Evolutionary conservation across 1,140 invertebrate genomes (phyloP), one percentile per base, ranked within the genome.

Genomic region (Cyclina sinensis): DNA sequence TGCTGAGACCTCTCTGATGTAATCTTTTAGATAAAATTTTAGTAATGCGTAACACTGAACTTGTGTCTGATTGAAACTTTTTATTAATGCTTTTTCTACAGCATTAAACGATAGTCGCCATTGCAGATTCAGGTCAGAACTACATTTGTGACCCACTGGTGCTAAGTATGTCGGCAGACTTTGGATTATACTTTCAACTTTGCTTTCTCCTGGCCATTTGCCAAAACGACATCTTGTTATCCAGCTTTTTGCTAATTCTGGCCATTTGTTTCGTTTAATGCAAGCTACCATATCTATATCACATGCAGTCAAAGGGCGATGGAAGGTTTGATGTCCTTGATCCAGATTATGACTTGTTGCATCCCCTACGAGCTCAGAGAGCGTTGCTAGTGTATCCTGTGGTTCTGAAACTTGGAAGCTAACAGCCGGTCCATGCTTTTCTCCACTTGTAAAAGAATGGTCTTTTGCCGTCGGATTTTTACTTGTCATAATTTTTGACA

Each of bases 41-140:
- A 70, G 35, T 27, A 70, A 70, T 32, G 65, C 27, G 65, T 70
- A 70, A 39, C 65, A 70, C 30, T 32, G 24, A 37, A 70, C 14
- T 30, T 70, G 65, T 35, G 65, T 9, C 27, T 70, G 11, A 12
- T 37, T 70, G 65, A 70, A 70, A 54, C 21, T n/a, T 54, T 18
- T 54, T 3, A 54, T 54, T 14, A 54, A n/a, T 12, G 5, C 4
- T 54, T 70, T 70, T 39, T 70, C 65, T 18, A 39, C 65, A 24
- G n/a, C 65, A n/a, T 70, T 70, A 27, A 70, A 70, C 18, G 65
- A 70, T 37, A 27, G n/a, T n/a, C 65, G 30, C 65, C 65, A 70
- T 12, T 70, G 65, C n/a, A 70, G 35, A n/a, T 70, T n/a, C 65
- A 70, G 0, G 27, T 70, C 30, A 1, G 65, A 30, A 27, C 65